Evolutionary conservation across 1,140 invertebrate genomes (phyloP), one percentile per base, ranked within the genome.

Genomic region (Ceratina australensis): DNA sequence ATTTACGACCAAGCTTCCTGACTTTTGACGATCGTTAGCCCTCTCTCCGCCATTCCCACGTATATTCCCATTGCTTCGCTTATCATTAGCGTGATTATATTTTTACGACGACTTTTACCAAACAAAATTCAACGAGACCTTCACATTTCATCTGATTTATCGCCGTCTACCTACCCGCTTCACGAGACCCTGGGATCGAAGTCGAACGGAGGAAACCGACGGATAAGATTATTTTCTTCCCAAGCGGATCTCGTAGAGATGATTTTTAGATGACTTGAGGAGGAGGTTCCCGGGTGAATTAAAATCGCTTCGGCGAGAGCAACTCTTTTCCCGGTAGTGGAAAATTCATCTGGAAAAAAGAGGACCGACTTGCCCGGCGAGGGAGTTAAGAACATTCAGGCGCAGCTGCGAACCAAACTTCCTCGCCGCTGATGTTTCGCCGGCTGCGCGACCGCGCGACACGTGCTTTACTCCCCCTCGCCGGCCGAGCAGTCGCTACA

Each of bases 1-100:
- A 91, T 91, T 91, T 90, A 91, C 85, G 89, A 88, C 78, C 81
- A 63, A 71, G 89, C 90, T 91, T 87, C 90, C 89, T 90, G 89
- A 86, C 88, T 89, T 89, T 83, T 81, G 82, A 85, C 75, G 83
- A 79, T 71, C 79, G 74, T 85, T 78, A 63, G 56, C 26, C 63
- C 54, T 61, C 54, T 83, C 24, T 52, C 73, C 15, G 68, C 42
- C 79, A 72, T 71, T 68, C 78, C 56, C 47, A 13, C 78, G 79
- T 80, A 80, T 78, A 80, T 78, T 80, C 71, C 81, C 78, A 81
- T 84, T 75, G 79, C 78, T 84, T 84, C 75, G 79, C 57, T 72
- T 80, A 73, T 79, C 73, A 84, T 85, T 85, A 84, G 72, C 79
- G 56, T n/a, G 72, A 84, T 78, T 81, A 84, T 79, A 79, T 63